Conservation (phyloP, 1,140 invertebrate genomes). For the Ceratina japonica region DNA sequence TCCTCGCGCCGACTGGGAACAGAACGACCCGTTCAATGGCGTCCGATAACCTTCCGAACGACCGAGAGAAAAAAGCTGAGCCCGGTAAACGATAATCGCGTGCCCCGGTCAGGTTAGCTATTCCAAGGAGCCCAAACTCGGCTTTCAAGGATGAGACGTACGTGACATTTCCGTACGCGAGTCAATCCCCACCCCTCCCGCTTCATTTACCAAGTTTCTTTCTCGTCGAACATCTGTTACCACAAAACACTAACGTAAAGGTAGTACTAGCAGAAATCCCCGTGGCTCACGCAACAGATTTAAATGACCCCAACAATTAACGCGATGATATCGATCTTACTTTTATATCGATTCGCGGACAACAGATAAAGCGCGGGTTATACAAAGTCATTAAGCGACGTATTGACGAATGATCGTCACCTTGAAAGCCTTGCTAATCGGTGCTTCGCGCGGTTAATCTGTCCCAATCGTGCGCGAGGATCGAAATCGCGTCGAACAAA, state of each 20-base stretch:
- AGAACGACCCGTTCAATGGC: conserved; percentile 38
- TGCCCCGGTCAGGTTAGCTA: background rate
- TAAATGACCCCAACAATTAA: no score
- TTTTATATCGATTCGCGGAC: no score
- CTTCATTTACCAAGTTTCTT: no score
- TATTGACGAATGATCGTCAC: background rate
- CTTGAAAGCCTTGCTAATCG: background rate
- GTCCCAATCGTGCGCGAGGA: conserved; percentile 6
- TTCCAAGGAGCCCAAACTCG: background rate
- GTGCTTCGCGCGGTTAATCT: background rate
- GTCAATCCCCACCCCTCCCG: no score
- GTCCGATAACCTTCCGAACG: conserved; percentile 24
- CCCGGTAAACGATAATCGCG: background rate
- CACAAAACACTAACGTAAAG: no score
- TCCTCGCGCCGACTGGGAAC: conserved; percentile 24
- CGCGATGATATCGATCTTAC: no score
- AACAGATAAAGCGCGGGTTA: no score
- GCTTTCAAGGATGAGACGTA: background rate
- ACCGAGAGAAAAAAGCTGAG: background rate
- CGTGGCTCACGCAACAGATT: no score
- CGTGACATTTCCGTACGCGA: no score
- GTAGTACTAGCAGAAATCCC: no score
- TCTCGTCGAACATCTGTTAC: no score
- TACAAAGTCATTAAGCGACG: no score
- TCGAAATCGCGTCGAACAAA: background rate